phyloP scores from a whole-genome alignment of 2,888 invertebrate species.

The Calliscelio sp. region DNA sequence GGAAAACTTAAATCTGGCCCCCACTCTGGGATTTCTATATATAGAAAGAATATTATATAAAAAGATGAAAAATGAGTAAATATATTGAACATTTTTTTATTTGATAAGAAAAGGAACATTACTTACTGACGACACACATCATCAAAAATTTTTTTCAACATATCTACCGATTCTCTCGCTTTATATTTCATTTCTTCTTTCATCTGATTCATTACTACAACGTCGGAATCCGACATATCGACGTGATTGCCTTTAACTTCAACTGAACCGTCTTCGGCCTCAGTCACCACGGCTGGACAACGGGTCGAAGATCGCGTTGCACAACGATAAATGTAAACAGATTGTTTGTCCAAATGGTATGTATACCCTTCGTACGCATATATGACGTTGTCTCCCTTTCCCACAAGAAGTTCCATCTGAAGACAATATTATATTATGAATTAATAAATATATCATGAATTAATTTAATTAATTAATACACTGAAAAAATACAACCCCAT shows the following conservation, averaged over 20 bases:
- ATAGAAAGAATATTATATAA: no score
- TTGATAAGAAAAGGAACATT: no score
- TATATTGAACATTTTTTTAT: no score
- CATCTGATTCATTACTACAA: neutral
- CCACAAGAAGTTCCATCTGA: conserved; percentile 11
- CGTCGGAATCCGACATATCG: neutral
- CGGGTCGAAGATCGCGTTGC: neutral
- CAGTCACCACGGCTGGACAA: neutral
- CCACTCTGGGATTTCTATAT: no score
- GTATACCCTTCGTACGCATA: neutral
- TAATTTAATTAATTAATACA: no score
- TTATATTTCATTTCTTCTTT: conserved; percentile 1
- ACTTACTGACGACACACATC: conserved; percentile 10
- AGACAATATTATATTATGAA: no score
- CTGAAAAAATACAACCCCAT: no score
- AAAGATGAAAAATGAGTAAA: no score
- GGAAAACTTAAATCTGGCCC: no score
- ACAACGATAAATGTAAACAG: conserved; percentile 9
- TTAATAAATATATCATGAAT: no score
- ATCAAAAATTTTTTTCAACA: neutral
- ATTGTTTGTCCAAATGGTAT: neutral
- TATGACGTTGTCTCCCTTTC: neutral
- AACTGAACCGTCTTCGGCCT: conserved; percentile 14
- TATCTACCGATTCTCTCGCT: neutral
- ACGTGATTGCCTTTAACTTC: neutral